A percentile compares a stretch with the other conserved stretches of the same genome.
phyloP scores from a whole-genome alignment of 2,113 vertebrate genomes.

The Dendropsophus ebraccatus region DNA sequence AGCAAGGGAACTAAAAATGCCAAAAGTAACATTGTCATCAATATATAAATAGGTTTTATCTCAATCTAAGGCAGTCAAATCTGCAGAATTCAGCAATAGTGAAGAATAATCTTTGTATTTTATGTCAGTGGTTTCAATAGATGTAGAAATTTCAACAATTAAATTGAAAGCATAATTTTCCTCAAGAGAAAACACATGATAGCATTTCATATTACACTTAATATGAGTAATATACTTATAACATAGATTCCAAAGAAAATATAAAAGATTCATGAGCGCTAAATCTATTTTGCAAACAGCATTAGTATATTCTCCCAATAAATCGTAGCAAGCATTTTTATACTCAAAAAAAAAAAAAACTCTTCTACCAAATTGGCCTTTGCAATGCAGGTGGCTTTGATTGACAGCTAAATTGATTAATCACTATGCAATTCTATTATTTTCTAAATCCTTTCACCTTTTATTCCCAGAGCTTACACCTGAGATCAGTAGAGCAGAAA shows the following conservation, averaged over 20 bases:
- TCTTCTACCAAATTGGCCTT: constrained; percentile 53
- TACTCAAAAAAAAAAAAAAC: constrained; percentile 20
- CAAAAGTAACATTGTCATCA: not conserved
- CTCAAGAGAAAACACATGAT: not conserved
- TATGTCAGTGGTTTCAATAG: not conserved
- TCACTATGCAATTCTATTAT: constrained; percentile 60
- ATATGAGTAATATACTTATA: not conserved
- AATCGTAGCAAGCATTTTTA: constrained; percentile 42
- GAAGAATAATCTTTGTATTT: not conserved
- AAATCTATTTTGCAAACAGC: constrained; percentile 20
- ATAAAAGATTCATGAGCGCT: not conserved
- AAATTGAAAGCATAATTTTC: not conserved
- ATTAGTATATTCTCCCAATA: constrained; percentile 37
- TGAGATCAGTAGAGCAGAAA: constrained; percentile 58
- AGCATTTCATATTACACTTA: not conserved
- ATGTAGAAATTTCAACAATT: not conserved
- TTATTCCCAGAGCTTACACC: constrained; percentile 58
- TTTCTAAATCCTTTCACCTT: constrained; percentile 59
- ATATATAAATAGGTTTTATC: not conserved
- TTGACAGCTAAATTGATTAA: constrained; percentile 60
- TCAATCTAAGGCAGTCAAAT: not conserved
- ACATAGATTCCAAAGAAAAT: not conserved
- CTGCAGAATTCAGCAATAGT: not conserved
- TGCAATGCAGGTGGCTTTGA: constrained; percentile 57
- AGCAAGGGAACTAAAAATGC: not conserved